Evolutionary conservation across 1,140 invertebrate genomes (phyloP).

Genomic region (Triops cancriformis): DNA sequence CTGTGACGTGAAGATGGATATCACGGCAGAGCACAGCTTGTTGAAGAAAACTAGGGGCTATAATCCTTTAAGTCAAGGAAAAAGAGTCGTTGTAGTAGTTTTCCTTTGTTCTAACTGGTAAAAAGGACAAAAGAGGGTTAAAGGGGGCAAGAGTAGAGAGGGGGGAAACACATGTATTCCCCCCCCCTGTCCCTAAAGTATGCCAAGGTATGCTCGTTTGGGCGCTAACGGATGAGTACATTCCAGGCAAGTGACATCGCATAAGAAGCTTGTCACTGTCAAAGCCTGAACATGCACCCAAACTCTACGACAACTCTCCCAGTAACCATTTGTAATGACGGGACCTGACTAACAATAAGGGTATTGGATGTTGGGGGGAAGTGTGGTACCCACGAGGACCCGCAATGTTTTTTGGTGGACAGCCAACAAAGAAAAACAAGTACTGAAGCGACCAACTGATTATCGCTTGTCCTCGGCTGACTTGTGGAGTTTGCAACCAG

Average conservation of each 20-base stretch:
- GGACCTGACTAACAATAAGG: conserved; percentile 1
- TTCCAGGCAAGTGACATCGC: conserved; percentile 8
- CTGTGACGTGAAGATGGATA: conserved; percentile 13
- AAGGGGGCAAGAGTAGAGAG: background rate
- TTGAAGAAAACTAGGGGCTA: background rate
- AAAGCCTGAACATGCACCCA: background rate
- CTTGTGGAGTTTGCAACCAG: no score
- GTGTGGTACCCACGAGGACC: background rate
- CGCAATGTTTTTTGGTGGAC: background rate
- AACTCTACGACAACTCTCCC: background rate
- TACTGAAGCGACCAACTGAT: background rate
- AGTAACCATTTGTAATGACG: background rate
- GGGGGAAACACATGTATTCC: background rate
- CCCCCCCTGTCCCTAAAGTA: background rate
- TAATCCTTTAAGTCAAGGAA: background rate
- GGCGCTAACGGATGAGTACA: conserved; percentile 3
- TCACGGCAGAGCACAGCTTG: background rate
- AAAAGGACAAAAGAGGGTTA: background rate
- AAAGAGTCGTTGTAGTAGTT: conserved; percentile 3
- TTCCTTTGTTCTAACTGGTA: background rate
- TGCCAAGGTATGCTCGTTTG: conserved; percentile 1
- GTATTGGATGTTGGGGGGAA: background rate
- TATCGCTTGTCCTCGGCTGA: background rate
- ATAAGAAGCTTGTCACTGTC: conserved; percentile 13
- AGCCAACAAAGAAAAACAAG: background rate